A percentile compares a stretch with the other conserved stretches of the same genome.
Evolutionary conservation across 2,113 vertebrate genomes (phyloP).

Genomic region (Collichthys lucidus): DNA sequence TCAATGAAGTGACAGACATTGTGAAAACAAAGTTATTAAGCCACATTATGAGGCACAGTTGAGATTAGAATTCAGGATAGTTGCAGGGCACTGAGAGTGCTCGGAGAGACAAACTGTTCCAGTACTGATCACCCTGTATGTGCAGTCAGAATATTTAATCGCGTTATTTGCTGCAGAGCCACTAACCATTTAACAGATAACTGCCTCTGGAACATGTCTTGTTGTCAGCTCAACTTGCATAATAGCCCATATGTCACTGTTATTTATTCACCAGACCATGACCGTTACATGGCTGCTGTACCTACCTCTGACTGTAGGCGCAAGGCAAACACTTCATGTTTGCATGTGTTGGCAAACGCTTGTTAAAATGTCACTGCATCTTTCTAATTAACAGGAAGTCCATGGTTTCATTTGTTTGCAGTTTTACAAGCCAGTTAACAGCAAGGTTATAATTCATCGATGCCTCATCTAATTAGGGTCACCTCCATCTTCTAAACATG

Average conservation of each 20-base stretch:
- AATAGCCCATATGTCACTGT: constrained; percentile 3
- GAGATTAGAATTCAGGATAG: too few relatives aligned
- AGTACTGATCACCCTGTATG: neutral
- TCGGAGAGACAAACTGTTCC: neutral
- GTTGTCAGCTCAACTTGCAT: constrained; percentile 28
- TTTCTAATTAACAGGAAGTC: constrained; percentile 44
- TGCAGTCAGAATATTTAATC: constrained; percentile 29
- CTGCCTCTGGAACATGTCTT: constrained; percentile 8
- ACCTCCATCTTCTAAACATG: neutral
- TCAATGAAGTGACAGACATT: too few relatives aligned
- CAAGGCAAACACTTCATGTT: constrained; percentile 30
- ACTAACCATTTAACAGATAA: constrained; percentile 12
- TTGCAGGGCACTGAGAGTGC: too few relatives aligned
- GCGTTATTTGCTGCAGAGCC: constrained; percentile 30
- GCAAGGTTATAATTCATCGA: constrained; percentile 27
- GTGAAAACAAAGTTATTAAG: too few relatives aligned
- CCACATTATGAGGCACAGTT: too few relatives aligned
- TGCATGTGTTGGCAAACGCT: constrained; percentile 12
- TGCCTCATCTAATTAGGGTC: constrained; percentile 17
- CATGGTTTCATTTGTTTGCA: constrained; percentile 39
- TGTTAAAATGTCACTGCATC: neutral
- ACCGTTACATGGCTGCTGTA: neutral
- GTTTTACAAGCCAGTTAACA: constrained; percentile 36
- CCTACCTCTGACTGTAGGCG: neutral
- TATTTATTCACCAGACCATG: constrained; percentile 16